Evolutionary conservation across 2,888 invertebrate genomes (phyloP).

Genomic region (Scaptodrosophila latifasciaeformis): DNA sequence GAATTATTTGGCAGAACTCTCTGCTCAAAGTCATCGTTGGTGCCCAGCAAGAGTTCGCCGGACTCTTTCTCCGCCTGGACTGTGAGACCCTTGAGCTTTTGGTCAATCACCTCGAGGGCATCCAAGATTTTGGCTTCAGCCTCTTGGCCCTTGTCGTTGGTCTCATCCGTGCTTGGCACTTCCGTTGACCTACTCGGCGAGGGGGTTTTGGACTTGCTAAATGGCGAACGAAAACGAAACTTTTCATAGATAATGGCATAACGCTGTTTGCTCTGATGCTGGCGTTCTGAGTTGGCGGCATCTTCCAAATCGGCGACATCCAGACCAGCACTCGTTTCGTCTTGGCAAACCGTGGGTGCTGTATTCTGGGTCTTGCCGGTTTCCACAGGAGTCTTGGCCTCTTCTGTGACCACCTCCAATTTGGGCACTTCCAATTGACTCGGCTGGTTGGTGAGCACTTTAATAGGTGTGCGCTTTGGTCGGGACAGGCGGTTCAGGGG

Average conservation of each 20-base stretch:
- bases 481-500: conserved; percentile 24
- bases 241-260: conserved; percentile 73
- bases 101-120: conserved; percentile 69
- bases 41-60: conserved; percentile 35
- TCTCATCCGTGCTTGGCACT: not conserved
- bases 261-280: conserved; percentile 63
- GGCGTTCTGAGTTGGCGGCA: conserved; percentile 40
- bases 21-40: conserved; percentile 64
- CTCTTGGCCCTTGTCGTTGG: conserved; percentile 17
- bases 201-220: conserved; percentile 38
- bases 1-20: conserved; percentile 80
- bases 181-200: conserved; percentile 1
- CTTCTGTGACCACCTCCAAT: conserved; percentile 53
- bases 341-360: not conserved
- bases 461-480: conserved; percentile 18
- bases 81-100: conserved; percentile 62
- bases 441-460: conserved; percentile 8
- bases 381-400: conserved; percentile 51
- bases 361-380: conserved; percentile 7
- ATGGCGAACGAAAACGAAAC: conserved; percentile 63
- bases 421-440: conserved; percentile 15
- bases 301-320: conserved; percentile 21
- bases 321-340: conserved; percentile 11
- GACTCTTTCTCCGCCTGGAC: not conserved
- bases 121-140: conserved; percentile 69